Evolutionary conservation across 1,140 invertebrate genomes (phyloP), one percentile per base, ranked within the genome.

Genomic region (Laupala kohalensis): DNA sequence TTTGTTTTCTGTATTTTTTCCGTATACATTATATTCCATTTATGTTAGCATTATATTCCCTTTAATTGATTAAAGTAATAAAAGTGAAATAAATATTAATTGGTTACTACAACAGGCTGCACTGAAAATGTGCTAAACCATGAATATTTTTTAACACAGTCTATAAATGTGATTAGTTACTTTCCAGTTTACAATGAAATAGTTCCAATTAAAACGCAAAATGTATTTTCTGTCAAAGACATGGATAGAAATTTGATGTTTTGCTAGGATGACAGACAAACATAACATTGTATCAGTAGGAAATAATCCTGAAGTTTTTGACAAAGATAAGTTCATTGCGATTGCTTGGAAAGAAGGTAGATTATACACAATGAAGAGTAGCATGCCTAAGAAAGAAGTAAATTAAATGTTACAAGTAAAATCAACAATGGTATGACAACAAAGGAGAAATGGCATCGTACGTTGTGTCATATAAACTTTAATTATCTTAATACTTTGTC

Each of bases 391-490:
- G 5, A 25, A 65, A 23, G n/a, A 65, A 65, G 5, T 25, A 24
- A 67, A 25, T 25, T 25, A 67, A 67, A 19, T 37, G 30, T 37
- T 37, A 6, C 15, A 37, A 37, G 30, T 37, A 37, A 37, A 6
- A 37, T 6, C 30, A 67, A 25, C 15, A 6, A 27, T 25, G 26
- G 6, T 25, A 67, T 67, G n/a, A n/a, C 23, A 25, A 25, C 6
- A 4, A 67, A 26, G 19, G 66, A 67, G 19, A 67, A 67, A 27
- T 67, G 23, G 25, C 66, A 67, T 67, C 66, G 66, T 67, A 19
- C 19, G 13, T 67, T 67, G 25, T n/a, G 66, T 25, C 66, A 65
- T 65, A n/a, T 65, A 67, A 67, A 67, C 26, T 67, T 67, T 67
- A 67, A 67, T 5, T 27, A 67, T 24, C 27, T 26, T 25, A 67